A percentile compares a stretch with the other conserved stretches of the same genome.
Evolutionary conservation across 2,797 vertebrate genomes (phyloP).

Genomic region (Onychomys arenicola): DNA sequence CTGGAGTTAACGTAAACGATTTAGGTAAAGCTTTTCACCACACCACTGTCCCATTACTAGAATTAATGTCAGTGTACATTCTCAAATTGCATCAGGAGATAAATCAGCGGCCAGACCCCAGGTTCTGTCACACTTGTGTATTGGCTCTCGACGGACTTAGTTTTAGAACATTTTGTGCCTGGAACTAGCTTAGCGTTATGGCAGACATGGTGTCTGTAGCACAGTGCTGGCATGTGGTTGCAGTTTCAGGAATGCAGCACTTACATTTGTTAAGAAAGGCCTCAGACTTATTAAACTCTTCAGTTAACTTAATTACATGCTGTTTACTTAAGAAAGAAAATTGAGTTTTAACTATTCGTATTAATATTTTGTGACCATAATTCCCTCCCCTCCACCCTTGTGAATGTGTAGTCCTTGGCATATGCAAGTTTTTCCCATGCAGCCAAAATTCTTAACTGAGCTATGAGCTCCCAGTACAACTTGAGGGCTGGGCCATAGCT

Average conservation of each 20-base stretch:
- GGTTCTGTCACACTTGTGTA: slow-evolving; percentile 40
- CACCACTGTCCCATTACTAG: slow-evolving; percentile 28
- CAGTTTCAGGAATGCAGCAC: slow-evolving; percentile 37
- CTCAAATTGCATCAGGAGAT: slow-evolving; percentile 56
- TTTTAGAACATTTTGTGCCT: slow-evolving; percentile 72
- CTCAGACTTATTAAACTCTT: not conserved
- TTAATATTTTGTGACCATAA: slow-evolving; percentile 43
- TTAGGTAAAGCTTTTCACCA: slow-evolving; percentile 39
- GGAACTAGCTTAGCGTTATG: slow-evolving; percentile 38
- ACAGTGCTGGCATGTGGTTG: slow-evolving; percentile 32
- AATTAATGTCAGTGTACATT: slow-evolving; percentile 40
- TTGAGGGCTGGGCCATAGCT: not conserved
- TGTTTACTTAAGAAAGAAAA: slow-evolving; percentile 34
- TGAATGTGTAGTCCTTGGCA: not conserved
- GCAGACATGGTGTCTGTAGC: slow-evolving; percentile 28
- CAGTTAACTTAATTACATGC: slow-evolving; percentile 35
- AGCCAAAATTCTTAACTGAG: slow-evolving; percentile 53
- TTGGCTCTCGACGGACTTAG: slow-evolving; percentile 46
- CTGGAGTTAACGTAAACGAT: not conserved
- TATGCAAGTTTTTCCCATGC: not conserved
- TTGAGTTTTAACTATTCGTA: slow-evolving; percentile 1
- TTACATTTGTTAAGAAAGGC: slow-evolving; percentile 30
- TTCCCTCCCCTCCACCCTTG: not conserved
- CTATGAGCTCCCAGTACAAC: not conserved
- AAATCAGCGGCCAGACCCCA: slow-evolving; percentile 51